These are phyloP conservation scores for Metopolophium dirhodum DNA, from an alignment of 1,140 invertebrate genomes.

Conservation along the genomic window DNA sequence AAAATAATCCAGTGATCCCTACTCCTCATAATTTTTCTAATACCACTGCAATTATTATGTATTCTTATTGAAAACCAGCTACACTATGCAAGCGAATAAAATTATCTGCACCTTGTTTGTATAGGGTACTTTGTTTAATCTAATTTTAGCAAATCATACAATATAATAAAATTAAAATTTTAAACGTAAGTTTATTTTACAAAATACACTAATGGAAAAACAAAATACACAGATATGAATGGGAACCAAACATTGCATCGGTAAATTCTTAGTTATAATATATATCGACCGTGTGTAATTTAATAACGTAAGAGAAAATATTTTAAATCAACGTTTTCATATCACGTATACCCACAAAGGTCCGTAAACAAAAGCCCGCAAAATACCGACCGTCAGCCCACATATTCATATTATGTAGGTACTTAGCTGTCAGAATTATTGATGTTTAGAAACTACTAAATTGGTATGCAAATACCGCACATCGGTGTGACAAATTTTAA, in stretches of 20 bases:
- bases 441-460: conserved; percentile 20
- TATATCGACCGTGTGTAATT: background rate
- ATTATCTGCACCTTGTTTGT: background rate
- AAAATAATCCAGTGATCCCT: too few species aligned
- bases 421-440: conserved; percentile 11
- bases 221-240: background rate
- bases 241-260: background rate
- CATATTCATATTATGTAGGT: background rate
- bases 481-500: conserved; percentile 17
- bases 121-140: background rate
- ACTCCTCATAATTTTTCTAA: background rate
- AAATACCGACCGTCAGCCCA: background rate
- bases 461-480: conserved; percentile 22
- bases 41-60: too few species aligned
- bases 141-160: too few species aligned
- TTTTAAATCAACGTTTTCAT: conserved; percentile 9
- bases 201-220: background rate
- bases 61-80: background rate
- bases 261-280: background rate
- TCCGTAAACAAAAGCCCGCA: background rate
- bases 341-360: background rate
- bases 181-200: background rate
- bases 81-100: too few species aligned
- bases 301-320: background rate
- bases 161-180: background rate